These are phyloP conservation scores for Uria lomvia DNA, from an alignment of 2,113 vertebrate genomes.

Conservation along the genomic window DNA sequence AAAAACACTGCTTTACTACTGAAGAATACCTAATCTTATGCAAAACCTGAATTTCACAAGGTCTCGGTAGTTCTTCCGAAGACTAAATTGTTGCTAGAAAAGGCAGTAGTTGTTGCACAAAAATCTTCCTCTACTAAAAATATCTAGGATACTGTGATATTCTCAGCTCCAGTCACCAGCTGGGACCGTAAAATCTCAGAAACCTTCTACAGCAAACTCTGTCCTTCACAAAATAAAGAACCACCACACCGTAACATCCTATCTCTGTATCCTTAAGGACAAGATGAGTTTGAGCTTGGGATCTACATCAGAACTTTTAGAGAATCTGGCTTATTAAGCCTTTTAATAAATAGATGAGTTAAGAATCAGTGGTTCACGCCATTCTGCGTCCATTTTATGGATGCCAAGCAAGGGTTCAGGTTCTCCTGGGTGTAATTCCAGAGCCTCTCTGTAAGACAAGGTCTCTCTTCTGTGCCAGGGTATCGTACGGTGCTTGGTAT, in stretches of 20 bases:
- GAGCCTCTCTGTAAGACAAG: background rate
- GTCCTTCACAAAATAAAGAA: background rate
- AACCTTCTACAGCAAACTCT: background rate
- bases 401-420: background rate
- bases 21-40: background rate
- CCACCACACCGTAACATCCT: background rate
- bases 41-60: conserved; percentile 33
- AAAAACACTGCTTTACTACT: background rate
- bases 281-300: background rate
- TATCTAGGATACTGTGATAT: background rate
- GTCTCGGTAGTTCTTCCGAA: background rate
- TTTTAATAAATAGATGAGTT: background rate
- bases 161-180: conserved; percentile 19
- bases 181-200: background rate
- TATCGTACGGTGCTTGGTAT: no score
- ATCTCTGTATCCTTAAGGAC: background rate
- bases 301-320: background rate
- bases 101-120: conserved; percentile 10
- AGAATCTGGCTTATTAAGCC: background rate
- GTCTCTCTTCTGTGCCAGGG: background rate
- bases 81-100: background rate
- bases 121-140: conserved; percentile 17
- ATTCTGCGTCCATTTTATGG: background rate
- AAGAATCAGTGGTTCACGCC: background rate
- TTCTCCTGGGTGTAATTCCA: background rate